Evolutionary conservation across 92 coral and sea anemone genomes (phyloP).

Genomic region (Metridium senile): DNA sequence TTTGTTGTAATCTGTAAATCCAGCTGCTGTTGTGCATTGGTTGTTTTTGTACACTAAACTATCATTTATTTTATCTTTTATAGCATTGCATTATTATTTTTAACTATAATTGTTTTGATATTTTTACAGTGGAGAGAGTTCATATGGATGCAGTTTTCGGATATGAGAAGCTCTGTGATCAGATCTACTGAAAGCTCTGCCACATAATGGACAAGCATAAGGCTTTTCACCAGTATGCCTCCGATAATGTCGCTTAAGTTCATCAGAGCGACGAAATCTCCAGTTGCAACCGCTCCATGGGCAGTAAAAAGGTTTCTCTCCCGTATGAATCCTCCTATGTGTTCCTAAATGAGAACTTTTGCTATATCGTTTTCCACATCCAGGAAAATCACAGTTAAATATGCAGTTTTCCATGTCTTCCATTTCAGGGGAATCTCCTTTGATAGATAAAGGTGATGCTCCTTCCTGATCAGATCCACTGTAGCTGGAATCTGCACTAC

Average conservation of each 20-base stretch:
- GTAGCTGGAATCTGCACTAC: conserved; percentile 13
- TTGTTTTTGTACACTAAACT: too few species aligned
- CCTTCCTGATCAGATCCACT: conserved; percentile 32
- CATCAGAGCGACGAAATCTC: conserved; percentile 85
- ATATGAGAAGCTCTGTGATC: conserved; percentile 88
- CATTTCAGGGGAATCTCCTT: conserved; percentile 15
- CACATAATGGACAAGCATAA: conserved; percentile 86
- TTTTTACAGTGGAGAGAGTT: background rate
- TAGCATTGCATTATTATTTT: too few species aligned
- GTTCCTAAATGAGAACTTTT: conserved; percentile 81
- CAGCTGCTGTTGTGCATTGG: too few species aligned
- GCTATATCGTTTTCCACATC: conserved; percentile 73
- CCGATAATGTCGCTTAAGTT: conserved; percentile 83
- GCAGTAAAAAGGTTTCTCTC: conserved; percentile 85
- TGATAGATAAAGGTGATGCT: conserved; percentile 7
- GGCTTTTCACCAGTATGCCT: conserved; percentile 92
- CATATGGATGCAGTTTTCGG: conserved; percentile 70
- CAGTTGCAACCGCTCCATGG: conserved; percentile 87
- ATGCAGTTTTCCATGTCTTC: conserved; percentile 26
- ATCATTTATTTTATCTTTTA: too few species aligned
- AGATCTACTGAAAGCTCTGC: conserved; percentile 86
- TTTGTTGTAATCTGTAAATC: too few species aligned
- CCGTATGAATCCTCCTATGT: conserved; percentile 72
- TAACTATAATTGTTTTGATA: background rate
- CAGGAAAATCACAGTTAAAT: conserved; percentile 80